phyloP scores from a whole-genome alignment of 2,888 invertebrate genomes.

The Papilio demoleus region DNA sequence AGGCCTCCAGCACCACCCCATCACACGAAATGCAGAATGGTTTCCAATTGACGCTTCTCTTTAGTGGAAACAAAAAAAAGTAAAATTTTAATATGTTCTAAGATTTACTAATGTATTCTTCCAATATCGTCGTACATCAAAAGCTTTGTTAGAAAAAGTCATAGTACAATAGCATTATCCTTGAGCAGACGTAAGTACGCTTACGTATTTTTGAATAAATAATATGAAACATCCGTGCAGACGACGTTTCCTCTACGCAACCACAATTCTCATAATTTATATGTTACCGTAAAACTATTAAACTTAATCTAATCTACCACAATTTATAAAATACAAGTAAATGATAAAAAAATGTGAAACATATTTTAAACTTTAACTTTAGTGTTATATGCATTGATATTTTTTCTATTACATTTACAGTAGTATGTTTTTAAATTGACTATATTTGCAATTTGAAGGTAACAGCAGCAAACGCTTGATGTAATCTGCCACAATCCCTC shows the following conservation, averaged over 20 bases:
- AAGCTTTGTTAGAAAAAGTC: not conserved
- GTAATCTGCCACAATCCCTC: conserved; percentile 52
- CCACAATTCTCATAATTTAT: conserved; percentile 35
- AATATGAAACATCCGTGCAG: conserved; percentile 29
- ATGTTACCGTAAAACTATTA: not conserved
- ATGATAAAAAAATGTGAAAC: not conserved
- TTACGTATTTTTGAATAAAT: conserved; percentile 37
- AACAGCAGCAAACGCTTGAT: conserved; percentile 53
- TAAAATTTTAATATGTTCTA: no score
- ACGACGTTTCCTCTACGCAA: conserved; percentile 43
- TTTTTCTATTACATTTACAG: not conserved
- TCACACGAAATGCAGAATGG: no score
- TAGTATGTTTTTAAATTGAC: not conserved
- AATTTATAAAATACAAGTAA: no score
- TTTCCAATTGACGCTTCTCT: no score
- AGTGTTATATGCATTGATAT: no score
- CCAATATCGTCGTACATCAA: not conserved
- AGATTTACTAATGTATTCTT: not conserved
- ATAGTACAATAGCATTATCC: conserved; percentile 7
- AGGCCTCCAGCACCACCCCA: no score
- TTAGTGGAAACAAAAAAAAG: no score
- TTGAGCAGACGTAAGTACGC: not conserved
- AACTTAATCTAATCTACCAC: no score
- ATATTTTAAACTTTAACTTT: no score
- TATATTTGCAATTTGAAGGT: not conserved